Evolutionary conservation across 1,140 invertebrate genomes (phyloP).

Genomic region (Trialeurodes vaporariorum): DNA sequence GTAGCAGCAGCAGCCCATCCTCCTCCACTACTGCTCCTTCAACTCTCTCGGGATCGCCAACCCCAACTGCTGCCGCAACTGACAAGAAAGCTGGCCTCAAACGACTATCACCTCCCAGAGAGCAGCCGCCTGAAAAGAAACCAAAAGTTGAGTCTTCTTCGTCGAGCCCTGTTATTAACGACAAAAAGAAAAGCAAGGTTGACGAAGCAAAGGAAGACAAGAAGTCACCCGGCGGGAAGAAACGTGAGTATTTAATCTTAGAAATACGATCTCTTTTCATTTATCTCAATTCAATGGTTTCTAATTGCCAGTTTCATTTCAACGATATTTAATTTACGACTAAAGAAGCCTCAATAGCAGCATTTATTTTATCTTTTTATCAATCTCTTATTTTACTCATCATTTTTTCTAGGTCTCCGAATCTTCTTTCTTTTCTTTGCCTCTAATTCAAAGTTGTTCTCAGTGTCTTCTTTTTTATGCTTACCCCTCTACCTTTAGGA

Average conservation of each 20-base stretch:
- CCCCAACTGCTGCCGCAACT: slow-evolving; percentile 25
- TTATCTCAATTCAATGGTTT: too few relatives aligned
- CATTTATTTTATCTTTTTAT: too few relatives aligned
- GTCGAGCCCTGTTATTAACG: neutral
- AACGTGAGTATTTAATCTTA: slow-evolving; percentile 64
- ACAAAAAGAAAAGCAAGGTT: neutral
- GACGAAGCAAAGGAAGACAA: slow-evolving; percentile 42
- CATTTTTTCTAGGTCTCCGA: too few relatives aligned
- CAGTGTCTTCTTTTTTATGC: too few relatives aligned
- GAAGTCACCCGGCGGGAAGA: slow-evolving; percentile 33
- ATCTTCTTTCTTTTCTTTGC: too few relatives aligned
- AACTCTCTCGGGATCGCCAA: neutral
- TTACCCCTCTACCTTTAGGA: too few relatives aligned
- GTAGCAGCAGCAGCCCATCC: neutral
- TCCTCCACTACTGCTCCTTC: neutral
- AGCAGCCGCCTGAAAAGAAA: slow-evolving; percentile 58
- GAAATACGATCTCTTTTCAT: too few relatives aligned
- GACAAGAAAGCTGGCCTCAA: slow-evolving; percentile 25
- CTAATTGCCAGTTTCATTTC: too few relatives aligned
- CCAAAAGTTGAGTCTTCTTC: slow-evolving; percentile 39
- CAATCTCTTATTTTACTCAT: too few relatives aligned
- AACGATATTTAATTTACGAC: too few relatives aligned
- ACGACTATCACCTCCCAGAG: slow-evolving; percentile 22
- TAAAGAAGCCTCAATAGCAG: too few relatives aligned
- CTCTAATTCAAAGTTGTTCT: too few relatives aligned